Evolutionary conservation across 2,888 invertebrate genomes (phyloP).

Genomic region (Agonopterix alstromeriana): DNA sequence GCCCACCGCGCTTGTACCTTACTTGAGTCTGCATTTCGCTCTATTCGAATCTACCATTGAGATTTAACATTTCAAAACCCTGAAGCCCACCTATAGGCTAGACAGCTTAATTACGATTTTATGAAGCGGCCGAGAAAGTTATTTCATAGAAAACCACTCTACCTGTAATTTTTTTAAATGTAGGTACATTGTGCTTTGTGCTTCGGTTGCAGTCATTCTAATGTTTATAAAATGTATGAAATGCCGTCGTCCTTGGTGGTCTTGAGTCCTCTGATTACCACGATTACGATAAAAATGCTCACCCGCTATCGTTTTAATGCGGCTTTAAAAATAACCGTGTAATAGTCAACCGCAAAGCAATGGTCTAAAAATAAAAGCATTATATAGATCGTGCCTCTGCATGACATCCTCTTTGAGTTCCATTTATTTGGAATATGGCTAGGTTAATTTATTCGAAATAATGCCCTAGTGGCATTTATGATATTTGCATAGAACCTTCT

Average conservation of each 20-base stretch:
- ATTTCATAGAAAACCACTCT: too few species aligned
- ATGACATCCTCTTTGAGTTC: background rate
- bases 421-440: conserved; percentile 39
- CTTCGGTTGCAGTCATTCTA: conserved; percentile 29
- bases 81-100: background rate
- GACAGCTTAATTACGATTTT: conserved; percentile 7
- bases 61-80: too few species aligned
- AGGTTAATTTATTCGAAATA: conserved; percentile 7
- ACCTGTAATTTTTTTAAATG: too few species aligned
- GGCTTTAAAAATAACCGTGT: conserved; percentile 47
- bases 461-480: too few species aligned
- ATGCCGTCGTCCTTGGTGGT: conserved; percentile 35
- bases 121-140: too few species aligned
- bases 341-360: conserved; percentile 47
- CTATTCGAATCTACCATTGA: too few species aligned
- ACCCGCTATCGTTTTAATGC: conserved; percentile 43
- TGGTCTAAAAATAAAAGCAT: conserved; percentile 47
- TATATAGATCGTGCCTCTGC: conserved; percentile 11
- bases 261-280: conserved; percentile 36
- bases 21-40: background rate
- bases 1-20: background rate
- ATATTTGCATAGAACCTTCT: too few species aligned
- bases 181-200: too few species aligned
- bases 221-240: conserved; percentile 32
- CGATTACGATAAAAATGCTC: conserved; percentile 52